These are phyloP conservation scores for Eupithecia vulgata DNA, from an alignment of 2,888 invertebrate genomes.

Conservation along the genomic window DNA sequence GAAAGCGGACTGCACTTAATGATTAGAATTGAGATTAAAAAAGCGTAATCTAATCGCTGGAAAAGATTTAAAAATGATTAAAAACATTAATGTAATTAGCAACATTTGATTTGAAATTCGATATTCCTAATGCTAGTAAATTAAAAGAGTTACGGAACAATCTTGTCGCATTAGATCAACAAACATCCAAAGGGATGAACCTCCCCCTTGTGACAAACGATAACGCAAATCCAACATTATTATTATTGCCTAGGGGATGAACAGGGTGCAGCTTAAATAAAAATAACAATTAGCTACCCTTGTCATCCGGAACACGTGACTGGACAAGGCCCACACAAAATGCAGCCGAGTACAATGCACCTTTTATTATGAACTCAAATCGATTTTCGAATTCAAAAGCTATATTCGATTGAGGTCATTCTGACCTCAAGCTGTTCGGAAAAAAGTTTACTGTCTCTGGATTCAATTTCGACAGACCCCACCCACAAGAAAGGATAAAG, in stretches of 20 bases:
- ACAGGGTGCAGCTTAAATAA: slow-evolving; percentile 46
- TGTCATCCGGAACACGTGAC: slow-evolving; percentile 53
- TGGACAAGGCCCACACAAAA: slow-evolving; percentile 47
- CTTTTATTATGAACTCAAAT: slow-evolving; percentile 36
- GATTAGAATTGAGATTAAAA: neutral
- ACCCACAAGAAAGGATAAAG: slow-evolving; percentile 36
- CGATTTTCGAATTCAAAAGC: slow-evolving; percentile 37
- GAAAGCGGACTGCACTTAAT: neutral
- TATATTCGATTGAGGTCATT: slow-evolving; percentile 30
- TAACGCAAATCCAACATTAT: slow-evolving; percentile 45
- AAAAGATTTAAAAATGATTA: slow-evolving; percentile 1
- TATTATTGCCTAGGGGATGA: slow-evolving; percentile 43
- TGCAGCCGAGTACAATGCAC: slow-evolving; percentile 30
- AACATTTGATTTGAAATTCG: neutral
- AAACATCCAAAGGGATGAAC: slow-evolving; percentile 34
- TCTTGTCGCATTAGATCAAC: slow-evolving; percentile 34
- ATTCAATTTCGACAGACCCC: slow-evolving; percentile 33
- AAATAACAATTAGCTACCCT: slow-evolving; percentile 53
- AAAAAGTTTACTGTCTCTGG: slow-evolving; percentile 34
- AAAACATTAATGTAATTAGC: neutral
- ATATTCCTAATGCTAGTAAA: slow-evolving; percentile 12
- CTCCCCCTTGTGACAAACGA: slow-evolving; percentile 38
- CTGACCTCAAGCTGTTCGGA: slow-evolving; percentile 30
- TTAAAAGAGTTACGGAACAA: slow-evolving; percentile 15
- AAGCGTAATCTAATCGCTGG: neutral